Conservation (phyloP, 2,888 invertebrate genomes). For the Harpalus rubripes region DNA sequence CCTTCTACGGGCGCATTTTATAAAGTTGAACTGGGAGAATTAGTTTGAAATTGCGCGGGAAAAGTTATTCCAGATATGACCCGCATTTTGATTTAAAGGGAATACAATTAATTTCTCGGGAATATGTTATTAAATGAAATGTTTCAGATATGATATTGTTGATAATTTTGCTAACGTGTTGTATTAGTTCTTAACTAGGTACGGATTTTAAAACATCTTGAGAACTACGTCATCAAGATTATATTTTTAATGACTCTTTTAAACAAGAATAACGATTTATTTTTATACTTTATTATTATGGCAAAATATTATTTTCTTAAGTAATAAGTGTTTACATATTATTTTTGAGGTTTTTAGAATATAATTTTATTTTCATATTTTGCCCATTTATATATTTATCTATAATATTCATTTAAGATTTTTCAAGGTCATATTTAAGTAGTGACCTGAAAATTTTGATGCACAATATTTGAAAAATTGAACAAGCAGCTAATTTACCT, state of each 20-base stretch:
- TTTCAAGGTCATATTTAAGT: no score
- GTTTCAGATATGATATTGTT: background rate
- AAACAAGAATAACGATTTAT: conserved; percentile 1
- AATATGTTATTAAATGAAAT: no score
- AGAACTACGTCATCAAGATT: background rate
- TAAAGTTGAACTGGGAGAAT: no score
- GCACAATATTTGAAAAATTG: no score
- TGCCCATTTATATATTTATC: background rate
- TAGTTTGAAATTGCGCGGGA: no score
- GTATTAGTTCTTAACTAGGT: background rate
- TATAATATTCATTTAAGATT: no score
- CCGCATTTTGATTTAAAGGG: no score
- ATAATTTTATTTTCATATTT: background rate
- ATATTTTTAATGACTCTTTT: background rate
- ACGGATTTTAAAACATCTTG: background rate
- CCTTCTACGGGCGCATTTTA: background rate
- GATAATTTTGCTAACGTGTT: background rate
- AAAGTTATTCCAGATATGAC: no score
- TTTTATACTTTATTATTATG: background rate
- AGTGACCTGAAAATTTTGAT: no score
- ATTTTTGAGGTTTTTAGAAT: background rate
- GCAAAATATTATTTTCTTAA: background rate
- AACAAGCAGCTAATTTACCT: no score
- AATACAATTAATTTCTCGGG: no score
- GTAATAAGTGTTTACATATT: background rate